phyloP scores from a whole-genome alignment of 2,113 vertebrate genomes.

The Cyanoliseus patagonus region DNA sequence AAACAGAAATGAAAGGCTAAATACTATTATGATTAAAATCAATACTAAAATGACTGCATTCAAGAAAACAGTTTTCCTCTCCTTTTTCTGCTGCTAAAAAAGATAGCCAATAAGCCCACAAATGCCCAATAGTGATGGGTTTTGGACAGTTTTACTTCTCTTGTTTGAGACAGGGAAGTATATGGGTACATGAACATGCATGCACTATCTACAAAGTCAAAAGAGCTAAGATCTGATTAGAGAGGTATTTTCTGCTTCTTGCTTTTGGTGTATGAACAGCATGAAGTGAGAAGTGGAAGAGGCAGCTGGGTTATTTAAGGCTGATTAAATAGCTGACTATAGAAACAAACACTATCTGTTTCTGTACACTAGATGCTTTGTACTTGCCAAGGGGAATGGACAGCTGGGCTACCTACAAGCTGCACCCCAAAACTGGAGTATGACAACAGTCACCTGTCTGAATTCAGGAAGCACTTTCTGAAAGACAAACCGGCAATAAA shows the following conservation, averaged over 20 bases:
- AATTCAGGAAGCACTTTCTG: background rate
- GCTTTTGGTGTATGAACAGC: background rate
- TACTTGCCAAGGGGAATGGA: background rate
- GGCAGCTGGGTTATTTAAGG: background rate
- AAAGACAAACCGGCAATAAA: background rate
- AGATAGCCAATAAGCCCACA: background rate
- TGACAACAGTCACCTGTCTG: background rate
- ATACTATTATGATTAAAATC: background rate
- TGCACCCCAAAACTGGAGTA: background rate
- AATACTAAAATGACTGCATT: background rate
- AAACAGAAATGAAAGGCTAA: background rate
- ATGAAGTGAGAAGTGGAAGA: background rate
- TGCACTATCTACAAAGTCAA: background rate
- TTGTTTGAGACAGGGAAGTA: background rate
- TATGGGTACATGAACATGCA: background rate
- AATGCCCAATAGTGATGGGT: background rate
- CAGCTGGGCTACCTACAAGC: background rate
- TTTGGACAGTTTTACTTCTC: background rate
- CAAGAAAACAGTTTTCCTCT: background rate
- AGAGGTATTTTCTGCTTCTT: background rate
- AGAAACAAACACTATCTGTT: background rate
- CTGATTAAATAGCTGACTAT: background rate
- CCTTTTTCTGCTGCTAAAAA: background rate
- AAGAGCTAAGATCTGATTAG: background rate
- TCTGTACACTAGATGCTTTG: background rate